Evolutionary conservation across 2,888 invertebrate genomes (phyloP).

Genomic region (Leuctra nigra): DNA sequence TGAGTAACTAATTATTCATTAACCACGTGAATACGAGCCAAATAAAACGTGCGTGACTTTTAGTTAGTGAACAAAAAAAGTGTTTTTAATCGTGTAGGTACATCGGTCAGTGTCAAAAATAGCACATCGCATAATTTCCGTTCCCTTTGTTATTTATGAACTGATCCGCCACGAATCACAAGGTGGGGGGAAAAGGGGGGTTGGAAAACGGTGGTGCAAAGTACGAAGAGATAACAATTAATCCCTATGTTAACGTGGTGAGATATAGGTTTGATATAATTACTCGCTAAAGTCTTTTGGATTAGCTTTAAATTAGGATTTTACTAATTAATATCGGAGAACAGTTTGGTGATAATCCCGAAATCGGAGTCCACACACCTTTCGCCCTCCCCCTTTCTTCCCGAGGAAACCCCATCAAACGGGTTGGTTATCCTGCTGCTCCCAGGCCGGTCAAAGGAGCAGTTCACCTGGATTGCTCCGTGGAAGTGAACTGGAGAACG

Average conservation of each 20-base stretch:
- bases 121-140: conserved; percentile 14
- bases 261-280: not conserved
- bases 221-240: not conserved
- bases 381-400: no score
- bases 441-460: no score
- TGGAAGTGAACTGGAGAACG: no score
- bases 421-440: no score
- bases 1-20: conserved; percentile 7
- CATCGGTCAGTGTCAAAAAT: conserved; percentile 17
- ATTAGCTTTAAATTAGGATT: no score
- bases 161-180: not conserved
- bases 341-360: no score
- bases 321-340: no score
- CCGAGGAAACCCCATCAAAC: no score
- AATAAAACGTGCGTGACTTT: not conserved
- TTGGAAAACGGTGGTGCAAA: not conserved
- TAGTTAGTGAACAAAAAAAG: not conserved
- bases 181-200: not conserved
- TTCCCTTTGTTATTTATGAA: conserved; percentile 11
- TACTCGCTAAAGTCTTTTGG: no score
- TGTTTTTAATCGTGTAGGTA: not conserved
- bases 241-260: not conserved
- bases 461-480: no score
- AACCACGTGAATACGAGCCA: not conserved
- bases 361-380: no score